Base-by-base conservation (phyloP, 2,888 invertebrate genomes). In the Drosophila basisetae region DNA sequence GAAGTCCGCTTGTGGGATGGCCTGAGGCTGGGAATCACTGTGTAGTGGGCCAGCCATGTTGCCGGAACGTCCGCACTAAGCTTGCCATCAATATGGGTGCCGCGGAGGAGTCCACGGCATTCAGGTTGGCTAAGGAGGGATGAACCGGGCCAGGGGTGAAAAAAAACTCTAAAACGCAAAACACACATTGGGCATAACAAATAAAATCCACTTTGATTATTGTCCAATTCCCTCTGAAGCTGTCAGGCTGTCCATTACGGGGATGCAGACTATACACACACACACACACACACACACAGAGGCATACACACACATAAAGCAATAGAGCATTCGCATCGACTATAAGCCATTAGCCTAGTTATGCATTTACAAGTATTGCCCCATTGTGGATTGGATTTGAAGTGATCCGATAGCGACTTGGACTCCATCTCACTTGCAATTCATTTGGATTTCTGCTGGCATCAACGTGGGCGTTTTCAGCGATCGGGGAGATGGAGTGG, bases 121-220 rank as follows among this genome's bases (percentile, higher is more conserved):
- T 96, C 97, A 97, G 97, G 98, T 98, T 97, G 95, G 95, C 96
- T 97, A 98, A 98, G 96, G 98, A 98, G 97, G 96, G 97, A 97
- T 96, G 98, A 95, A 98, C 95, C 97, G 98, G 98, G 98, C 97
- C 97, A 98, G 98, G 96, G 97, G 97, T 7, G 6, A 7, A 25
- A 25, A 31, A 31, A 1, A 43, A 41, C 22, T 39, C n/a, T 11
- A 41, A 56, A 11, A 13, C 25, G 22, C 13, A 30, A 56, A 37
- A 18, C 28, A 58, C 30, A 31, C 18, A 10, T 30, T 31, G 47
- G 28, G 25, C 30, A 52, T n/a, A 52, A n/a, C 30, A 52, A n/a
- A 50, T 50, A 50, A 28, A 47, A 37, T 28, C n/a, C 33, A 16
- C 30, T 35, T 31, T 63, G 13, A 35, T 37, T 25, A n/a, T n/a